Evolutionary conservation across 2,888 invertebrate species (phyloP).

Genomic region (Adelognathus sp.): DNA sequence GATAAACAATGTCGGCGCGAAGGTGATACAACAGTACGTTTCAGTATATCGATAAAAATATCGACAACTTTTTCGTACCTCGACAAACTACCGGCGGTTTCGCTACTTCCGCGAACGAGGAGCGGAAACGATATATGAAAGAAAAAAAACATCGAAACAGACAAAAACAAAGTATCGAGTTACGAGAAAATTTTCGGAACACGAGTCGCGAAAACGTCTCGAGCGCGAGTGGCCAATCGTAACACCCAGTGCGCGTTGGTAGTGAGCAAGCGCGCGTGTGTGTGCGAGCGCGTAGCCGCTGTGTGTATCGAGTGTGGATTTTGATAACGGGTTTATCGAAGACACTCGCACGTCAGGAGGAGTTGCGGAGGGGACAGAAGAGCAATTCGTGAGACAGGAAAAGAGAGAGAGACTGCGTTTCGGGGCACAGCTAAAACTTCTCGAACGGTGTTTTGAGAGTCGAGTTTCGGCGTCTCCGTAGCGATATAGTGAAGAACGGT

Average conservation of each 20-base stretch:
- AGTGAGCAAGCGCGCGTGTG: not conserved
- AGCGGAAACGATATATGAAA: no score
- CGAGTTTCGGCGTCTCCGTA: not conserved
- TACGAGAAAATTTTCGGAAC: not conserved
- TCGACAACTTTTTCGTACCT: not conserved
- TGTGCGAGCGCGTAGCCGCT: not conserved
- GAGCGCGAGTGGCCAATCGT: not conserved
- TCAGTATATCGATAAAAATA: not conserved
- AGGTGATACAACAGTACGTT: not conserved
- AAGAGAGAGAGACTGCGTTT: not conserved
- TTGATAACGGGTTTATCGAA: constrained; percentile 49
- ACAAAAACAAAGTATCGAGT: not conserved
- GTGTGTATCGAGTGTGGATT: constrained; percentile 41
- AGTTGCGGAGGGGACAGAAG: not conserved
- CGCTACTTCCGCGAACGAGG: not conserved
- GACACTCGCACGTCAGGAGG: constrained; percentile 8
- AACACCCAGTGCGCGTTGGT: not conserved
- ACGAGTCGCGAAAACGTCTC: not conserved
- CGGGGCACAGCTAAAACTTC: not conserved
- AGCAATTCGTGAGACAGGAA: not conserved
- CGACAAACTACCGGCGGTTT: not conserved
- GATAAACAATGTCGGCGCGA: not conserved
- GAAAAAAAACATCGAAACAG: not conserved
- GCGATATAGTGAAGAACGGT: not conserved
- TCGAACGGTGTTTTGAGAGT: not conserved